Evolutionary conservation across 2,113 vertebrate species (phyloP).

Genomic region (Hymenochirus boettgeri): DNA sequence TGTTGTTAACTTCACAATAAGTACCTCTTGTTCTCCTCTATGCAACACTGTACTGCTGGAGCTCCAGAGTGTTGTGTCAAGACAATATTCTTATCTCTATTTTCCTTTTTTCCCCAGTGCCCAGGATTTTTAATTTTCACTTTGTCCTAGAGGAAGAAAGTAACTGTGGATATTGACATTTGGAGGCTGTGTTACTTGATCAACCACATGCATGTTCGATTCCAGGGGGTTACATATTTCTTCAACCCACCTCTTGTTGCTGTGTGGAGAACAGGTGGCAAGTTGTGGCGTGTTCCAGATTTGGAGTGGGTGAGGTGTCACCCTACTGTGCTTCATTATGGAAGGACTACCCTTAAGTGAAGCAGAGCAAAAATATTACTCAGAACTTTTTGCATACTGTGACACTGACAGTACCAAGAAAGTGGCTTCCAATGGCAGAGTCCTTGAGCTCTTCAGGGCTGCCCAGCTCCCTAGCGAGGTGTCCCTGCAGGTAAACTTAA

Average conservation of each 20-base stretch:
- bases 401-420: slow-evolving; percentile 96
- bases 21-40: too few relatives aligned
- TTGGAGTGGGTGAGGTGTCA: slow-evolving; percentile 6
- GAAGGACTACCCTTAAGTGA: slow-evolving; percentile 92
- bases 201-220: too few relatives aligned
- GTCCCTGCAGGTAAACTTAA: slow-evolving; percentile 79
- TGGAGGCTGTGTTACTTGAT: too few relatives aligned
- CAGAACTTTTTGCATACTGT: slow-evolving; percentile 92
- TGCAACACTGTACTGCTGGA: too few relatives aligned
- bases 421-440: slow-evolving; percentile 86
- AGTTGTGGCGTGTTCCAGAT: not conserved
- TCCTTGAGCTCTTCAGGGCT: slow-evolving; percentile 93
- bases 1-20: too few relatives aligned
- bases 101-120: too few relatives aligned
- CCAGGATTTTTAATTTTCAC: too few relatives aligned
- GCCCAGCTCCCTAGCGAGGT: slow-evolving; percentile 92
- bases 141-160: too few relatives aligned
- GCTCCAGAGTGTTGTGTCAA: too few relatives aligned
- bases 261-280: slow-evolving; percentile 3
- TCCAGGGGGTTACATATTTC: not conserved
- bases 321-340: slow-evolving; percentile 59
- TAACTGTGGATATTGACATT: too few relatives aligned
- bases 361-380: slow-evolving; percentile 93
- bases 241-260: not conserved
- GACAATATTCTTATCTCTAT: too few relatives aligned